Evolutionary conservation across 2,888 invertebrate species (phyloP).

Genomic region (Busseola fusca): DNA sequence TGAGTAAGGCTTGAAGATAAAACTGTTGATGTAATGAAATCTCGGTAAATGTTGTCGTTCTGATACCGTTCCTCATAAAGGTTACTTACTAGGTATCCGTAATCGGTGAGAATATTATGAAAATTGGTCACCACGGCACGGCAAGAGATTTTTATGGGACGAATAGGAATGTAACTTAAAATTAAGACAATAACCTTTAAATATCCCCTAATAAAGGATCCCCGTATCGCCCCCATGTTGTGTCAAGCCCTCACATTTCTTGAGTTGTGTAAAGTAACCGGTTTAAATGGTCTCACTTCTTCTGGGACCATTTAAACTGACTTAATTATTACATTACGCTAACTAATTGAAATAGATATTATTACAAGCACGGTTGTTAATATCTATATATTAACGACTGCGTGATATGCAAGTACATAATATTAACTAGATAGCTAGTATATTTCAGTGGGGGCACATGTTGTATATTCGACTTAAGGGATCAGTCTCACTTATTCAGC

Average conservation of each 20-base stretch:
- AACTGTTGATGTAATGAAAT: slow-evolving; percentile 28
- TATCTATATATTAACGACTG: slow-evolving; percentile 4
- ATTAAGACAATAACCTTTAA: no score
- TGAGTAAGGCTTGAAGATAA: slow-evolving; percentile 33
- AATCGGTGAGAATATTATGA: not conserved
- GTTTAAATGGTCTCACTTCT: no score
- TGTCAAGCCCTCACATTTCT: no score
- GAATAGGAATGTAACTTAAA: not conserved
- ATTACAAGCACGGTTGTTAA: not conserved
- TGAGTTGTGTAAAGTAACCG: no score
- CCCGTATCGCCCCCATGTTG: no score
- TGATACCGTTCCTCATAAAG: slow-evolving; percentile 1
- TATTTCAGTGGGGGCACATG: slow-evolving; percentile 11
- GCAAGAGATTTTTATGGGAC: not conserved
- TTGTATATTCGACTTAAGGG: not conserved
- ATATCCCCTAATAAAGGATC: no score
- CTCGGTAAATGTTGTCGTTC: slow-evolving; percentile 10
- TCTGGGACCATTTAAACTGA: no score
- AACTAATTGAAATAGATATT: not conserved
- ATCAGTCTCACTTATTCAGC: no score
- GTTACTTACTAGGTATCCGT: not conserved
- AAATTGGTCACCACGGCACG: not conserved
- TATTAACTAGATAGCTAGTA: slow-evolving; percentile 5
- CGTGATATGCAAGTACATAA: not conserved
- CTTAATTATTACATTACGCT: not conserved